Evolutionary conservation across 2,888 invertebrate genomes (phyloP), one percentile per base, ranked within the genome.

Genomic region (Stegana nigrithorax): DNA sequence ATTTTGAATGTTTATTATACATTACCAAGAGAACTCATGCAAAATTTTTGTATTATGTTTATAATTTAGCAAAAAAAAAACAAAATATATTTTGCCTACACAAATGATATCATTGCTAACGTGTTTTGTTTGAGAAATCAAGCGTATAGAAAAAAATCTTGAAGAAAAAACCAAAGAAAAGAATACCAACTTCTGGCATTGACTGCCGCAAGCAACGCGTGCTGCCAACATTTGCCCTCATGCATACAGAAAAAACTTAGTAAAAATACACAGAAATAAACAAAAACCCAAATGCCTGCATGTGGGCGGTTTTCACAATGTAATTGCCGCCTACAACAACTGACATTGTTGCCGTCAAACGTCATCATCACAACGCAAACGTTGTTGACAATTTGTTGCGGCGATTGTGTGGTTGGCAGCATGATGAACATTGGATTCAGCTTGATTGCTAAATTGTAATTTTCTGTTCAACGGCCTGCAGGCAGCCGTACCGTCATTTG

Each of bases 401-500:
- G 2, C n/a, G n/a, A n/a, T 36, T 36, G 10, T 36, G 36, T 36
- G 12, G 36, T 36, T 36, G 2, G 36, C n/a, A n/a, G n/a, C 10
- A 36, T 7, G 10, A 36, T 36, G 2, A 36, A n/a, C 36, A 5
- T 36, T 2, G 5, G 10, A 36, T 36, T 2, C 10, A 2, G 36
- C 10, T 10, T 10, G 10, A 32, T 32, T 32, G 32, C 3, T 10
- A 4, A 10, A 36, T 36, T 10, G 10, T 3, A 4, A 36, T n/a
- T n/a, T 32, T 32, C 6, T 17, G 10, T 42, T 6, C 14, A 42
- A 10, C 6, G 3, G 25, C n/a, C n/a, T 47, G 21, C 12, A 23
- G 25, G 25, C 25, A 47, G 47, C 25, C 47, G 25, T 10, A 19
- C 39, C 36, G 62, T 69, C 69, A 67, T 69, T 71, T 67, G 67